Base-by-base conservation (phyloP, 2,888 invertebrate genomes). In the Nineta flava region DNA sequence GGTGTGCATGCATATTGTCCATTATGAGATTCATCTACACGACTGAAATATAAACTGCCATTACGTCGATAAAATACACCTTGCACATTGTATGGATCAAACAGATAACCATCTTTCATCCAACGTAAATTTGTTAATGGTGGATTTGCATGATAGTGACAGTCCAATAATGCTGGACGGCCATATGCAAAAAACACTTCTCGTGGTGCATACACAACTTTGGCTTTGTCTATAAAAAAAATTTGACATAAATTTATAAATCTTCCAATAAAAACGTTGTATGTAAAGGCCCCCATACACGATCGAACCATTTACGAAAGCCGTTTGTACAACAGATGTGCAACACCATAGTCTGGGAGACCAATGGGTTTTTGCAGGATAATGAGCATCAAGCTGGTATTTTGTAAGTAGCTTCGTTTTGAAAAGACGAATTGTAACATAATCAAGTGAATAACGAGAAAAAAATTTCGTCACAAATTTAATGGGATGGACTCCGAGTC, bases 1-100 rank as follows among this genome's bases (percentile, higher is more conserved):
- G 95, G 93, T 19, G 90, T 91, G 68, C 94, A 95, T 53, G 87
- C 83, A 68, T 94, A 94, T 59, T 79, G 76, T 42, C 94, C 95
- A 54, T 83, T 84, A 66, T 92, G 91, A 7, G 78, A 78, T 62
- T 86, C 85, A 62, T 85, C 83, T 47, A 93, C 91, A 71, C 83
- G 82, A 59, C n/a, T 46, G 9, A 31, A 45, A 35, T 41, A 44
- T 46, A 46, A 43, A 31, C 41, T 46, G 13, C 49, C 49, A 19
- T 49, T 49, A 17, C 35, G 32, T 3, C 44, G 44, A 49, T 44
- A 44, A 35, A 32, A 49, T 17, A 49, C 49, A 17, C 49, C 54
- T 55, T 79, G 87, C 43, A 88, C 87, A 65, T 88, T 87, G 70
- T 86, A 87, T 1, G 91, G 88, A 63, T 92, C 90, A 65, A 87